Evolutionary conservation across 1,140 invertebrate genomes (phyloP), one percentile per base, ranked within the genome.

Genomic region (Papilio machaon): DNA sequence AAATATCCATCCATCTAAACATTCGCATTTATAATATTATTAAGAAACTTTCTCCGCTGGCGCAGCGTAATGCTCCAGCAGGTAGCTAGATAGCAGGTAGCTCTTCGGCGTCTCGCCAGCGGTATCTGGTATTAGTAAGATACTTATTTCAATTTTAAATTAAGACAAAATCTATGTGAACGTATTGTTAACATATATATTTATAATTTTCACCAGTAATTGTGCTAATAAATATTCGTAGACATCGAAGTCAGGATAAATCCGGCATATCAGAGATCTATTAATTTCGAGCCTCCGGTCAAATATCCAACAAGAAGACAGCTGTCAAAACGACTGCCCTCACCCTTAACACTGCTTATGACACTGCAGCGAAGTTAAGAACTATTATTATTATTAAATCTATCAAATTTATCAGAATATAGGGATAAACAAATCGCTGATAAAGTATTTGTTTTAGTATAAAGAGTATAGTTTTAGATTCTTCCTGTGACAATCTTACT

Each of bases 201-300:
- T 19, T 19, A 19, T 19, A 17, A 19, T 60, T 2, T 60, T n/a
- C 13, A 60, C 0, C n/a, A n/a, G 19, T 23, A 60, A 60, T 19
- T 49, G 7, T 13, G 47, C 13, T 49, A 43, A 49, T 49, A 49
- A 49, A 49, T 49, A 49, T 49, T 49, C 47, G 60, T 64, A 64
- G 15, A 70, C 35, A 70, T 70, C 17, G 54, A 58, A 19, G 30
- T 77, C 13, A 30, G 5, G 35, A 38, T 35, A 58, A 60, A 13
- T 78, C 79, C 67, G 78, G 79, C 79, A 77, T 77, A 83, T 85
- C 82, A 82, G 64, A 80, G 60, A 86, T 86, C 87, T 88, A 88
- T 88, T 88, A 88, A 88, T 88, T 87, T 87, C 82, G 83, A 83
- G 85, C 82, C 83, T 67, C 79, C 76, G 82, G 85, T 83, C 82